Evolutionary conservation across 2,797 vertebrate genomes (phyloP), one percentile per base, ranked within the genome.

Genomic region (Cryptoblepharus egeriae): DNA sequence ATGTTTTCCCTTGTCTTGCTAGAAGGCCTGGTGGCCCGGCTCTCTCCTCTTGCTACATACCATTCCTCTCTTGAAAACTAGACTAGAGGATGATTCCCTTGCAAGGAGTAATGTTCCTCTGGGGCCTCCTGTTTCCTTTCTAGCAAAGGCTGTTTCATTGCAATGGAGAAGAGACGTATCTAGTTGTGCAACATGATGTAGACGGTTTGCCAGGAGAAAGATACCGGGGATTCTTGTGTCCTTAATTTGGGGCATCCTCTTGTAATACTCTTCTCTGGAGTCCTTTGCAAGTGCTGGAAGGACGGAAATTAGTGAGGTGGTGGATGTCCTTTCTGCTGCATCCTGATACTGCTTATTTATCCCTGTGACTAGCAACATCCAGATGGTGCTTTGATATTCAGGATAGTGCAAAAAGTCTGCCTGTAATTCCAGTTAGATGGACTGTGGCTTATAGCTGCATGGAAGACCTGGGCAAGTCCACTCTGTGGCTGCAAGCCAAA

Each of bases 381-480:
- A 58, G 60, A 24, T 4, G 1, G n/a, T 18, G 32, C 28, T 30
- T 32, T 39, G 67, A 37, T 12, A 24, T 35, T 35, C 37, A 18
- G 63, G 39, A 13, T 49, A 28, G 42, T 1, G 22, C 9, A 26
- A 15, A 60, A 32, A 20, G 52, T 67, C 63, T 72, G 60, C 55
- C 39, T 49, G 60, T 60, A 35, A 9, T 78, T 78, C 75, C 42
- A 8, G 39, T 22, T 32, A 9, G 3, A 49, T 16, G 30, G 39
- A 35, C 52, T 1, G 76, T 84, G 49, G 82, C 52, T 11, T 7
- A 18, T 9, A 67, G 49, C 82, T 57, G 63, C 84, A 95, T 95
- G 94, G 94, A 94, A 88, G 85, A 86, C 52, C 81, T 95, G 78
- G 91, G 91, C 35, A 94, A 93, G 67, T 93, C 94, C 2, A 88